Evolutionary conservation across 2,113 vertebrate species (phyloP).

Genomic region (Thinocorus orbignyianus): DNA sequence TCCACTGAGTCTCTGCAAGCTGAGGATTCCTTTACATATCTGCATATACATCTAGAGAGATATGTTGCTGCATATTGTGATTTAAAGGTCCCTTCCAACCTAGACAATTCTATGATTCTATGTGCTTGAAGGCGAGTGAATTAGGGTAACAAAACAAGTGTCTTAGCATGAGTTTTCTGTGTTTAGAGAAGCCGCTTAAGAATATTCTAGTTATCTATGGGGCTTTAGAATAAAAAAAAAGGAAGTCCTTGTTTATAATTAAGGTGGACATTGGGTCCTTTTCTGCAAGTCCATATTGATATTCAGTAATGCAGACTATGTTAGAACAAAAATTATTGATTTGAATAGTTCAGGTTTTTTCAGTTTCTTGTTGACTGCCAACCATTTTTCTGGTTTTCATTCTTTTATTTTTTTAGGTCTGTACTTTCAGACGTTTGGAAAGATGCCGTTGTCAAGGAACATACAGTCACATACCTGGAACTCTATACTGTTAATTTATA

Average conservation of each 20-base stretch:
- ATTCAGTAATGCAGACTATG: background rate
- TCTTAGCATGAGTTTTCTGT: background rate
- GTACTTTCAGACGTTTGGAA: background rate
- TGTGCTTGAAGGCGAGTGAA: background rate
- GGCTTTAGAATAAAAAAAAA: background rate
- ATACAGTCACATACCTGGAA: background rate
- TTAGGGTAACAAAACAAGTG: background rate
- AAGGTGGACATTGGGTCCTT: background rate
- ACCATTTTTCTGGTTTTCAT: background rate
- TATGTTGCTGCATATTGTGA: background rate
- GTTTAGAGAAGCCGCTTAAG: background rate
- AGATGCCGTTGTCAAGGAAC: background rate
- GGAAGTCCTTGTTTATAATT: background rate
- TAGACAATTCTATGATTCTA: too few species aligned
- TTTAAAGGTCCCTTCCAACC: background rate
- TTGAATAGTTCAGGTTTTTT: background rate
- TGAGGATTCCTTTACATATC: background rate
- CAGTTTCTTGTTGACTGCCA: background rate
- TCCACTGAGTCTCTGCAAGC: background rate
- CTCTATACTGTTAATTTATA: background rate
- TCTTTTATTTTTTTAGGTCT: background rate
- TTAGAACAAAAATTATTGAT: background rate
- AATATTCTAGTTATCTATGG: background rate
- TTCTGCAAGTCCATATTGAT: background rate
- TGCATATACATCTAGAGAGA: background rate